phyloP scores from a whole-genome alignment of 53 echinoderm and acorn worm genomes.

The Arbacia lixula region DNA sequence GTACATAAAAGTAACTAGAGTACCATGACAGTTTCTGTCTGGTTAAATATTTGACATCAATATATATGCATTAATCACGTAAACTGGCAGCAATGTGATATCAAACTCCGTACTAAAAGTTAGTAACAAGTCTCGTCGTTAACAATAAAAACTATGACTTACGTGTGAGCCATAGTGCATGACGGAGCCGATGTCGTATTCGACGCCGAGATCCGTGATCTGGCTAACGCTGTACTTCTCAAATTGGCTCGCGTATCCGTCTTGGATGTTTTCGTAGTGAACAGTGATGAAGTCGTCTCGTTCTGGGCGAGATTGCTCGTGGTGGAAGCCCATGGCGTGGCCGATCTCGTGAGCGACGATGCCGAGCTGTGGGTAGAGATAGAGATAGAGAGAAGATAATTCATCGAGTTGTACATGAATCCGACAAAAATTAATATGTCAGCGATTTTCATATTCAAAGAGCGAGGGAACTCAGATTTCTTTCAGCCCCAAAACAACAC shows the following conservation, averaged over 20 bases:
- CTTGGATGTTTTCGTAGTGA: conserved; percentile 59
- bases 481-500: too few species aligned
- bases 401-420: not conserved
- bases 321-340: conserved; percentile 90
- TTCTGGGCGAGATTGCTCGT: conserved; percentile 97
- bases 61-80: too few species aligned
- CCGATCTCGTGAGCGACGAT: conserved; percentile 89
- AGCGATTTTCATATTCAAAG: too few species aligned
- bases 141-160: conserved; percentile 11
- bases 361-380: conserved; percentile 37
- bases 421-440: not conserved
- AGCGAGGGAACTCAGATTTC: too few species aligned
- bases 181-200: conserved; percentile 54
- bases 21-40: not conserved
- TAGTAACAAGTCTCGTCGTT: too few species aligned
- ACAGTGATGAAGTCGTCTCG: conserved; percentile 80
- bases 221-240: not conserved
- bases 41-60: too few species aligned
- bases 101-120: too few species aligned
- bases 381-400: not conserved
- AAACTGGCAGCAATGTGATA: too few species aligned
- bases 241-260: conserved; percentile 59
- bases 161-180: conserved; percentile 60
- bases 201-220: not conserved
- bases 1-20: not conserved